A percentile compares a stretch with the other conserved stretches of the same genome.
Conservation (phyloP, 53 echinoderm and acorn worm species). For the Glandiceps talaboti region DNA sequence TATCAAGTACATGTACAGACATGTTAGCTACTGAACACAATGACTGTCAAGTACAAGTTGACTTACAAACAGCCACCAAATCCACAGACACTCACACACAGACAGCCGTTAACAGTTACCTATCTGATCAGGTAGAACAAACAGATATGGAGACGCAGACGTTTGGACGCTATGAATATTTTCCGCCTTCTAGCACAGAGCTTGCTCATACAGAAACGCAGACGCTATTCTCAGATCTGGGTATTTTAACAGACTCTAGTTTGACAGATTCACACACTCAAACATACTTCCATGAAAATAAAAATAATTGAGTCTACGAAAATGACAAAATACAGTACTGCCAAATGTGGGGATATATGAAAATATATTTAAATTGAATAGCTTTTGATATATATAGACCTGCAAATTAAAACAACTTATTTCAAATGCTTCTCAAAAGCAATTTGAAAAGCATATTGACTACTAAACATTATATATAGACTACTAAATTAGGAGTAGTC, state of each 20-base stretch:
- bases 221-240: not conserved
- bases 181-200: not conserved
- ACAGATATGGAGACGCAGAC: not conserved
- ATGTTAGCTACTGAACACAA: not conserved
- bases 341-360: no score
- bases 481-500: no score
- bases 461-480: no score
- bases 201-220: not conserved
- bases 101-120: not conserved
- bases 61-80: not conserved
- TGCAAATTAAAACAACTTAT: no score
- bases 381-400: no score
- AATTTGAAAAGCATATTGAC: no score
- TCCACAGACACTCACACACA: not conserved
- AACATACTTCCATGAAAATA: not conserved
- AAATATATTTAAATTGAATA: no score
- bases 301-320: no score
- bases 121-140: not conserved
- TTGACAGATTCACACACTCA: not conserved
- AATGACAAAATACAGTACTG: no score
- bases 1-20: not conserved
- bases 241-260: not conserved
- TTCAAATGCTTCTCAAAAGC: no score
- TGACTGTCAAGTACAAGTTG: not conserved
- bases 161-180: not conserved